Evolutionary conservation across 2,113 vertebrate genomes (phyloP), one percentile per base, ranked within the genome.

Genomic region (Vidua macroura): DNA sequence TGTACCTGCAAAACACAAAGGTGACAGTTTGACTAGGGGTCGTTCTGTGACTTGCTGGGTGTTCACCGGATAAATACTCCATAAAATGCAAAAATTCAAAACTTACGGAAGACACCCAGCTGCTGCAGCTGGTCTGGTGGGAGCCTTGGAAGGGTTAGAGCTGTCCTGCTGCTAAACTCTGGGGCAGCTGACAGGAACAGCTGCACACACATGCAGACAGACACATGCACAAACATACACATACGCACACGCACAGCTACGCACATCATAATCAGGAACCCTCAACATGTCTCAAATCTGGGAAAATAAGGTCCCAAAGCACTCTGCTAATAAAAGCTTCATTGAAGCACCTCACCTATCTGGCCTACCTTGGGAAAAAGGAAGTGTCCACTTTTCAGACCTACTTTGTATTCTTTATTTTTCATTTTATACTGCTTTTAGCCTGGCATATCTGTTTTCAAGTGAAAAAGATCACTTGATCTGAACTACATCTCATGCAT

Each of bases 1-100:
- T 6, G 99, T 99, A 94, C 99, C 99, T 99, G 97, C 55, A 83
- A 93, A 35, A 94, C 5, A 96, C 41, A 91, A 88, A 81, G 53
- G 68, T 15, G 37, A 95, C 37, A 80, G 66, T 56, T 7, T 73
- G 83, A 96, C 31, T 6, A 7, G 21, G 49, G 43, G 39, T 30
- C 0, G 0, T 49, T 58, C 21, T 17, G 18, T 37, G 16, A 52
- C 58, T 24, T 43, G 17, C 22, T 10, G 21, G 19, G 23, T 13
- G 10, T 27, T 76, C 2, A 6, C 24, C 39, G 12, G 48, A 62
- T 23, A 69, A 69, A 76, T 27, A 15, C 5, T 58, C 23, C 0
- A 0, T 24, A 68, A 60, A 53, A 53, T 16, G 24, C 11, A 56
- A 55, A 87, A 25, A 28, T 7, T 19, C 10, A 56, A 60, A 78